Percentiles rank a stretch among this genome's conserved stretches.
phyloP scores from a whole-genome alignment of 1,140 invertebrate genomes.

The Diorhabda carinulata region DNA sequence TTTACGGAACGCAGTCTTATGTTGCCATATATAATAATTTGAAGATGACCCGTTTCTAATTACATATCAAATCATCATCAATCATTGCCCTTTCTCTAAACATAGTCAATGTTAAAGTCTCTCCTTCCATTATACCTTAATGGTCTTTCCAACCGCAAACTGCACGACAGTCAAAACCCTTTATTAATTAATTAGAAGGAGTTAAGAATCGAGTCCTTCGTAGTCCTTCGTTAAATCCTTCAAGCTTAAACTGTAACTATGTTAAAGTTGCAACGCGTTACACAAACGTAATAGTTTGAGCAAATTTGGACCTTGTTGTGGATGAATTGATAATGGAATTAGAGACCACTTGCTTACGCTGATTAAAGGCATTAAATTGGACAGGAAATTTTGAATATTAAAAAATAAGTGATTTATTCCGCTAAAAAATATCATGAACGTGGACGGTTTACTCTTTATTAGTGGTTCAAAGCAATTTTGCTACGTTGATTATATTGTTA shows the following conservation, averaged over 20 bases:
- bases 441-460: too few species aligned
- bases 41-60: not conserved
- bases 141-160: not conserved
- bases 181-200: not conserved
- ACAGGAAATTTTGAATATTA: too few species aligned
- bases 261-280: not conserved
- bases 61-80: not conserved
- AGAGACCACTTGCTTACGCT: not conserved
- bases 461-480: too few species aligned
- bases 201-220: not conserved
- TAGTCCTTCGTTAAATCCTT: not conserved
- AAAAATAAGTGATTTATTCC: too few species aligned
- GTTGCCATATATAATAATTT: constrained; percentile 25
- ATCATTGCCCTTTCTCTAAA: not conserved
- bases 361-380: too few species aligned
- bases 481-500: too few species aligned
- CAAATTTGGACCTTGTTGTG: not conserved
- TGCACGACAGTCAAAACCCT: not conserved
- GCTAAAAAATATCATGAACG: too few species aligned
- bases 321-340: not conserved
- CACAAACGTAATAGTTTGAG: not conserved
- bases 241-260: not conserved
- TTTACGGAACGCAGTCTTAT: constrained; percentile 5
- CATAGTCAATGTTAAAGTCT: not conserved
- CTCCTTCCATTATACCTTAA: not conserved